Percentiles rank a stretch among this genome's conserved stretches.
phyloP scores from a whole-genome alignment of 1,140 invertebrate genomes.

The Anastrepha ludens region DNA sequence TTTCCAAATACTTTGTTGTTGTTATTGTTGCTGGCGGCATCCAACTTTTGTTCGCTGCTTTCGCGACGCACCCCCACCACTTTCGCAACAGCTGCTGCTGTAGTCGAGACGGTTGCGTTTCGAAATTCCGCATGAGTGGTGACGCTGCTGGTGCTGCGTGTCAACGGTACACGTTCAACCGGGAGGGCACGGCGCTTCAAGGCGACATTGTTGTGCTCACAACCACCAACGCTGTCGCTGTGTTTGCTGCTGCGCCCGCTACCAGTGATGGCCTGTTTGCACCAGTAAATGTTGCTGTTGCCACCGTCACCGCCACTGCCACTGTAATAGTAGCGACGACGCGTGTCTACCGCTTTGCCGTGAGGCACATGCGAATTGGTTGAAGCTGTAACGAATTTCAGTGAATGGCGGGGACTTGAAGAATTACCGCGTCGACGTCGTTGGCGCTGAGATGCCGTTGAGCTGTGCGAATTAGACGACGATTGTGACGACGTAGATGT shows the following conservation, averaged over 20 bases:
- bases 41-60: neutral
- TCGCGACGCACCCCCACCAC: neutral
- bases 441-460: neutral
- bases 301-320: neutral
- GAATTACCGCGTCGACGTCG: neutral
- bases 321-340: slow-evolving; percentile 43
- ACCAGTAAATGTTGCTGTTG: slow-evolving; percentile 68
- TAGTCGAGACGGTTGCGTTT: slow-evolving; percentile 15
- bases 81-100: slow-evolving; percentile 36
- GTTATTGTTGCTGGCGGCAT: neutral
- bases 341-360: neutral
- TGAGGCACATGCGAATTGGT: neutral
- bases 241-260: neutral
- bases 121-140: slow-evolving; percentile 61
- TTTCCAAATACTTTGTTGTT: neutral
- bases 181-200: neutral
- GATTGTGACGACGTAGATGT: neutral
- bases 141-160: slow-evolving; percentile 64
- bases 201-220: neutral
- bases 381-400: neutral
- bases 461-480: slow-evolving; percentile 26
- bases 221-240: neutral
- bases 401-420: slow-evolving; percentile 34
- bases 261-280: slow-evolving; percentile 63
- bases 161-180: slow-evolving; percentile 4